Evolutionary conservation across 2,113 vertebrate genomes (phyloP).

Genomic region (Chamaetylas fuelleborni): DNA sequence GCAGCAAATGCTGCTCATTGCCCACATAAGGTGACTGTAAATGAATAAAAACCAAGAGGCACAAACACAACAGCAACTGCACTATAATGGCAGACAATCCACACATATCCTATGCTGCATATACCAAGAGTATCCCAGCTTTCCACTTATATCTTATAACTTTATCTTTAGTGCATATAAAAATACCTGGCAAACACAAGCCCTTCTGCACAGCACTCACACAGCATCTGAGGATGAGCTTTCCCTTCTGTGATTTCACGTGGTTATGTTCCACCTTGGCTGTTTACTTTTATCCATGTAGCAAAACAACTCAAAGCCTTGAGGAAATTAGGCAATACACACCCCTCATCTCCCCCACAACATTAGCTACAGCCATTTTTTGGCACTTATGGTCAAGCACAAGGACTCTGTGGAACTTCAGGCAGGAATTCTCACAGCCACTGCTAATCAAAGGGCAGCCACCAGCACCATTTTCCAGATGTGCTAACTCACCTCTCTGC

Average conservation of each 20-base stretch:
- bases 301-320: neutral
- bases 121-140: neutral
- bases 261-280: neutral
- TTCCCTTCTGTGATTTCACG: neutral
- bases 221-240: neutral
- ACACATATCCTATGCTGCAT: neutral
- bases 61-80: neutral
- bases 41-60: neutral
- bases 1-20: neutral
- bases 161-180: neutral
- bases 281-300: neutral
- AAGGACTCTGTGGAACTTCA: neutral
- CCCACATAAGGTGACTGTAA: neutral
- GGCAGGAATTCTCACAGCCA: neutral
- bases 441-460: neutral
- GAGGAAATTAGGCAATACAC: neutral
- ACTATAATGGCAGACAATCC: neutral
- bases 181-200: neutral
- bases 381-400: fast-evolving
- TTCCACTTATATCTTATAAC: neutral
- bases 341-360: neutral
- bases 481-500: slow-evolving; percentile 85
- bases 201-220: neutral
- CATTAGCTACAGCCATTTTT: neutral
- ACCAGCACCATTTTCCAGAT: neutral